These are phyloP conservation scores for Rhyzopertha dominica DNA, from an alignment of 1,140 invertebrate genomes.

Conservation along the genomic window DNA sequence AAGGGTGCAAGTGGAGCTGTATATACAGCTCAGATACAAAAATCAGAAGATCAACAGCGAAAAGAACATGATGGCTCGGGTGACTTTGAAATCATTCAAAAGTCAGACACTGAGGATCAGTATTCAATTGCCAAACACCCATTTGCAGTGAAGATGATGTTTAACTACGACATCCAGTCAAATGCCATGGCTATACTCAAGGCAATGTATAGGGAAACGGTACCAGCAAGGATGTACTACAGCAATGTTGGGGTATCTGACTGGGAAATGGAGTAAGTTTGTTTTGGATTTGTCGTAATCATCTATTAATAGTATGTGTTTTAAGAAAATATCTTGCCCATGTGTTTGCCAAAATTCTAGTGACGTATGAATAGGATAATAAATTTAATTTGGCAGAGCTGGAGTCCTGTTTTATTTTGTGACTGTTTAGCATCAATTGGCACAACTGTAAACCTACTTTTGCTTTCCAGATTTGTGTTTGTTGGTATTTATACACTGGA, in stretches of 20 bases:
- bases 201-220: constrained; percentile 76
- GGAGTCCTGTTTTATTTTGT: too few species aligned
- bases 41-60: constrained; percentile 10
- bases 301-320: not conserved
- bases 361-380: too few species aligned
- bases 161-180: constrained; percentile 84
- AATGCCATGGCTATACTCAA: constrained; percentile 70
- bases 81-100: not conserved
- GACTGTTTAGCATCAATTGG: too few species aligned
- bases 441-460: too few species aligned
- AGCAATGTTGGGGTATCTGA: constrained; percentile 51
- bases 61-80: not conserved
- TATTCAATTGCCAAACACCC: constrained; percentile 49
- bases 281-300: not conserved
- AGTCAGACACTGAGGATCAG: constrained; percentile 11
- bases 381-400: too few species aligned
- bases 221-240: constrained; percentile 60
- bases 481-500: too few species aligned
- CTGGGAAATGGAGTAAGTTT: constrained; percentile 52
- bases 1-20: constrained; percentile 82
- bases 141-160: constrained; percentile 86
- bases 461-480: too few species aligned
- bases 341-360: too few species aligned
- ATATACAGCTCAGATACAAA: constrained; percentile 60
- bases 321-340: constrained; percentile 1